Percentiles rank a stretch among this genome's conserved stretches.
phyloP scores from a whole-genome alignment of 2,797 vertebrate species.

The Gouania willdenowi region DNA sequence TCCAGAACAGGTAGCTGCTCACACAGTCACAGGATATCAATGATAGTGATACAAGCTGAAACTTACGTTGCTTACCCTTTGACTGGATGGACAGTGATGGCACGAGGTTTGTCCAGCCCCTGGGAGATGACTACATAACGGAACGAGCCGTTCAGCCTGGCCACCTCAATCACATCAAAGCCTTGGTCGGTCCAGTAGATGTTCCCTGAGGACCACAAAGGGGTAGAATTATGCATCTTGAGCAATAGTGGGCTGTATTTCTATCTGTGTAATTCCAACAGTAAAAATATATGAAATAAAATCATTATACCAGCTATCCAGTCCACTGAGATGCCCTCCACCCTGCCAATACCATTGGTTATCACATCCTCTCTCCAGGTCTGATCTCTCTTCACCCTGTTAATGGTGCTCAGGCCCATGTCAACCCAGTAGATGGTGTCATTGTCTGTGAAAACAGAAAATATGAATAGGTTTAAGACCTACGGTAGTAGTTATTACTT shows the following conservation, averaged over 20 bases:
- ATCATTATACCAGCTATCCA: conserved; percentile 96
- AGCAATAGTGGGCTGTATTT: too few species aligned
- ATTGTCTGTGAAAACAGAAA: conserved; percentile 78
- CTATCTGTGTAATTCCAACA: too few species aligned
- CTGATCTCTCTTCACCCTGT: conserved; percentile 90
- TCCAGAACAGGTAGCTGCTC: conserved; percentile 94
- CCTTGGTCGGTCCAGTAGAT: conserved; percentile 99
- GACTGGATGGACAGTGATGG: conserved; percentile 92
- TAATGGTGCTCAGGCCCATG: conserved; percentile 95
- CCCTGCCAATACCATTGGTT: conserved; percentile 90
- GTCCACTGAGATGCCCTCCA: conserved; percentile 93
- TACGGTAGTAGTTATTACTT: too few species aligned
- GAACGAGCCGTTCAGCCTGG: conserved; percentile 94
- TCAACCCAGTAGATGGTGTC: conserved; percentile 98
- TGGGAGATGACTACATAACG: conserved; percentile 96
- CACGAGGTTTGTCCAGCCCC: conserved; percentile 93
- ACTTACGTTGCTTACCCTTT: conserved; percentile 80
- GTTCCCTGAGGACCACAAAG: conserved; percentile 76
- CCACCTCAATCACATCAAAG: conserved; percentile 96
- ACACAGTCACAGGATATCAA: conserved; percentile 20
- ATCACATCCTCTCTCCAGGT: conserved; percentile 94
- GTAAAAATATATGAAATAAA: too few species aligned
- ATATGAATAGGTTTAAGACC: too few species aligned
- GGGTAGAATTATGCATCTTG: too few species aligned
- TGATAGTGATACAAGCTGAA: conserved; percentile 1